Percentiles rank a stretch among this genome's conserved stretches.
Evolutionary conservation across 2,888 invertebrate genomes (phyloP).

Genomic region (Marronus borbonicus): DNA sequence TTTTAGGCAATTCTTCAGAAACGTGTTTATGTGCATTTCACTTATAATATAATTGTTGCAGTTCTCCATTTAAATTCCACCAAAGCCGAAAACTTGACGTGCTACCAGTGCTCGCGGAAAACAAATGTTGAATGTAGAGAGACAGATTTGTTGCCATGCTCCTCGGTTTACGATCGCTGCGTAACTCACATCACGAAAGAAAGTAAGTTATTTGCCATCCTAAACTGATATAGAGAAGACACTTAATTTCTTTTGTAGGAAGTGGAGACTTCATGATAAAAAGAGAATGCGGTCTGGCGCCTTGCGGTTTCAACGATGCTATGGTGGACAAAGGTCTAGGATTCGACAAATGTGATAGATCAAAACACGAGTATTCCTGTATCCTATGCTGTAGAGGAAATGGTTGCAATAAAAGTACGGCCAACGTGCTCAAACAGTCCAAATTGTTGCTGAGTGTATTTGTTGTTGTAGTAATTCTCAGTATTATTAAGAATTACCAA

Average conservation of each 20-base stretch:
- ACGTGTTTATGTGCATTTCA: background rate
- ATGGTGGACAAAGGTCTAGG: conserved; percentile 66
- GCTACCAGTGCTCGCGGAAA: conserved; percentile 69
- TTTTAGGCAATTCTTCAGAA: background rate
- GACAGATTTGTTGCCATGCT: conserved; percentile 66
- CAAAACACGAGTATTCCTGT: conserved; percentile 68
- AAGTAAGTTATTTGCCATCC: conserved; percentile 60
- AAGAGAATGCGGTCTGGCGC: conserved; percentile 70
- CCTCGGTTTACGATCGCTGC: conserved; percentile 67
- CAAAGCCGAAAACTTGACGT: conserved; percentile 64
- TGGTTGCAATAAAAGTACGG: conserved; percentile 68
- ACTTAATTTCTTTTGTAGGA: conserved; percentile 62
- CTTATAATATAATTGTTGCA: background rate
- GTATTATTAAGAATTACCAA: conserved; percentile 55
- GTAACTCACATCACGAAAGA: conserved; percentile 69
- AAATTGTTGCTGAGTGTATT: conserved; percentile 37
- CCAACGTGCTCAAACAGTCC: conserved; percentile 15
- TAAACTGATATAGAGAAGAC: conserved; percentile 31
- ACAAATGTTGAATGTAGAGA: conserved; percentile 65
- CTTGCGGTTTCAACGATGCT: conserved; percentile 69
- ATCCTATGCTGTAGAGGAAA: conserved; percentile 68
- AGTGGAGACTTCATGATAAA: conserved; percentile 67
- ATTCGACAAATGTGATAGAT: conserved; percentile 68
- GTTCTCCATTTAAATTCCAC: conserved; percentile 58
- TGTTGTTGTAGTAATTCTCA: conserved; percentile 50